Evolutionary conservation across 2,888 invertebrate species (phyloP).

Genomic region (Pocota personata): DNA sequence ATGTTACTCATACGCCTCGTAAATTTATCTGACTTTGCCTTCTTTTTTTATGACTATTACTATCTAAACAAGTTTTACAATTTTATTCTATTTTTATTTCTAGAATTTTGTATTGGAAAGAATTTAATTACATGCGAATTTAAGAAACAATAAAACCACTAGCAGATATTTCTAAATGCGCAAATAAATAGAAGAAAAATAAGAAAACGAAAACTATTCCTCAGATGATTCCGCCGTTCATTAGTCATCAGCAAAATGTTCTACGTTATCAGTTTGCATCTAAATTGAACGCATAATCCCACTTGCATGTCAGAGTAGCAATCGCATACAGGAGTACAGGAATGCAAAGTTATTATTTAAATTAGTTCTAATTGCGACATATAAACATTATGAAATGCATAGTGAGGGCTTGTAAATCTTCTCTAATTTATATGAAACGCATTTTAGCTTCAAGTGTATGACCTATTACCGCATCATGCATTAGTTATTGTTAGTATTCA

Average conservation of each 20-base stretch:
- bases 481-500: neutral
- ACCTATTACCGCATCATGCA: neutral
- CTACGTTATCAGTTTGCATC: neutral
- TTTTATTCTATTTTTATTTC: neutral
- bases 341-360: neutral
- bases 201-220: neutral
- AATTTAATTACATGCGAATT: neutral
- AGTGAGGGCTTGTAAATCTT: neutral
- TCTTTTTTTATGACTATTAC: neutral
- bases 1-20: neutral
- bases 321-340: neutral
- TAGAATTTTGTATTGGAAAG: neutral
- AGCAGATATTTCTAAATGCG: neutral
- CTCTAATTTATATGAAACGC: neutral
- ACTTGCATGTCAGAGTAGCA: neutral
- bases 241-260: neutral
- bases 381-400: neutral
- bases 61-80: neutral
- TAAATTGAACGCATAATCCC: neutral
- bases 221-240: neutral
- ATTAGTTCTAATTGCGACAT: neutral
- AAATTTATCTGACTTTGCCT: neutral
- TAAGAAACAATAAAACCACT: neutral
- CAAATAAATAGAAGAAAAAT: neutral
- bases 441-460: neutral